Percentiles rank a stretch among this genome's conserved stretches.
Evolutionary conservation across 2,797 vertebrate genomes (phyloP).

Genomic region (Sebastes hubbsi): DNA sequence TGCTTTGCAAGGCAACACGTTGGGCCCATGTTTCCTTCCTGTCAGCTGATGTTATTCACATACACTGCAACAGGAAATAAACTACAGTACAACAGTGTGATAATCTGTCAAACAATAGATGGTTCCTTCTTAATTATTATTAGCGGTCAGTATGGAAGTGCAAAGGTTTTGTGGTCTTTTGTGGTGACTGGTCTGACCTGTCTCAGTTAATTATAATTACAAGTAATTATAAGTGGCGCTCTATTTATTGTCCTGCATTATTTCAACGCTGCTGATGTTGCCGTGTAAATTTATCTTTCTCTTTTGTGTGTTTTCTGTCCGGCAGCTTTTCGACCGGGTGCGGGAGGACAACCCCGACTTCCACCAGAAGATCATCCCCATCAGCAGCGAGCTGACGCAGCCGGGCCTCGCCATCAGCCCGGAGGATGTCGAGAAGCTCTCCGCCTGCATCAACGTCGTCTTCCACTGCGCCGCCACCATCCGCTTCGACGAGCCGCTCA

Average conservation of each 20-base stretch:
- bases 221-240: not conserved
- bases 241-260: not conserved
- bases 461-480: conserved; percentile 99
- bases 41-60: too few relatives aligned
- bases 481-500: conserved; percentile 95
- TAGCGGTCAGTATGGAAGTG: too few relatives aligned
- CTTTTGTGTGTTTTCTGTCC: not conserved
- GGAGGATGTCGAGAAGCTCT: conserved; percentile 86
- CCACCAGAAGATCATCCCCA: conserved; percentile 90
- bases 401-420: conserved; percentile 90
- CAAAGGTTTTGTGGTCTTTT: too few relatives aligned
- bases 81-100: too few relatives aligned
- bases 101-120: too few relatives aligned
- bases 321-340: conserved; percentile 92
- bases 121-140: too few relatives aligned
- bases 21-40: too few relatives aligned
- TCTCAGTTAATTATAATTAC: not conserved
- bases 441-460: conserved; percentile 88
- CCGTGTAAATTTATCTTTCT: not conserved
- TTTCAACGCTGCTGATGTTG: not conserved
- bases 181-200: not conserved
- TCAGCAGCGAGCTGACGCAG: conserved; percentile 92
- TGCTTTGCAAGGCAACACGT: too few relatives aligned
- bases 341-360: conserved; percentile 91
- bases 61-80: too few relatives aligned